Percentiles rank a stretch among this genome's conserved stretches.
These are phyloP conservation scores for Limnodromus scolopaceus DNA, from an alignment of 2,797 vertebrate species.

Conservation along the genomic window DNA sequence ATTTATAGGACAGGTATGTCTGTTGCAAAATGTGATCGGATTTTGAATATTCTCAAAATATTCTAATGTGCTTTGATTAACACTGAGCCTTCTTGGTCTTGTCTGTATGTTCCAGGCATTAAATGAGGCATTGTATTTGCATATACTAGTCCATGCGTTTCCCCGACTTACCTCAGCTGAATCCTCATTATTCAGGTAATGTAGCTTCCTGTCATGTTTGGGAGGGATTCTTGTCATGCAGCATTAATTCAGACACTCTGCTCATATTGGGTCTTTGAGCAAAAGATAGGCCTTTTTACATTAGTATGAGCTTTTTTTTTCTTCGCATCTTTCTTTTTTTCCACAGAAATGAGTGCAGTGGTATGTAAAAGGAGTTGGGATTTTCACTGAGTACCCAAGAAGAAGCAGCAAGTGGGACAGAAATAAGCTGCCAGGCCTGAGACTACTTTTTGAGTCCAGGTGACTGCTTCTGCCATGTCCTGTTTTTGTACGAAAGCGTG, in stretches of 20 bases:
- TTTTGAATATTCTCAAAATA: slow-evolving; percentile 7
- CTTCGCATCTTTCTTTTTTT: background rate
- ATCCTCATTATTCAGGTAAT: slow-evolving; percentile 37
- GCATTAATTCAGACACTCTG: slow-evolving; percentile 27
- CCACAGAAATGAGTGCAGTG: background rate
- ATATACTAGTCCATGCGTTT: background rate
- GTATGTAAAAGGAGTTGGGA: background rate
- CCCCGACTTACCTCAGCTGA: background rate
- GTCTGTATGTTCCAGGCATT: background rate
- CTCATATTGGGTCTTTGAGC: background rate
- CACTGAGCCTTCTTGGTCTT: background rate
- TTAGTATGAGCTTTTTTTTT: background rate
- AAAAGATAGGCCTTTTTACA: background rate
- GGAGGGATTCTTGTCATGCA: slow-evolving; percentile 24
- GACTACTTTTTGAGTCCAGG: background rate
- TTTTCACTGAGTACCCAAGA: background rate
- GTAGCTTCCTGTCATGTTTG: slow-evolving; percentile 27
- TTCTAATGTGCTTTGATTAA: slow-evolving; percentile 33
- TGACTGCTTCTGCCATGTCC: background rate
- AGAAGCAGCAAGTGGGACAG: background rate
- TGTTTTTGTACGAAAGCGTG: background rate
- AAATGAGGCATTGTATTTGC: slow-evolving; percentile 25
- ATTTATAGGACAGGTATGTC: slow-evolving; percentile 32
- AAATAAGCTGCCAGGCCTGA: background rate
- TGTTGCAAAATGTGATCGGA: slow-evolving; percentile 9